Conservation (phyloP, 1,140 invertebrate species). For the Pseudomyrmex pallidus region DNA sequence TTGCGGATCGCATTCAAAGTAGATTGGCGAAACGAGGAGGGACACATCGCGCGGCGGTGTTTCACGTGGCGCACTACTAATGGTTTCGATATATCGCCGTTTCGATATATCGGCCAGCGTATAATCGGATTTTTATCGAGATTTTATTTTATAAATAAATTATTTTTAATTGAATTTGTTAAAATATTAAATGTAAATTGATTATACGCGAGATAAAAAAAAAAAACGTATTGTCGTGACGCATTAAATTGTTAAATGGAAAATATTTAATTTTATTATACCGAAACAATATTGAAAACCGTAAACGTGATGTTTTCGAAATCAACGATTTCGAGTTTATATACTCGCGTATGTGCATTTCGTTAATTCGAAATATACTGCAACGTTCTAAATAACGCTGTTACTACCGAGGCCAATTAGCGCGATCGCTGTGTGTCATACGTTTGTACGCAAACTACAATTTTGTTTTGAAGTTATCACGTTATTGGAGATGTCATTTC, state of each 20-base stretch:
- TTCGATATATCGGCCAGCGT: not conserved
- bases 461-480: constrained; percentile 34
- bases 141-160: not conserved
- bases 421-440: not conserved
- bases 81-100: not conserved
- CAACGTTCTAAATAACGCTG: constrained; percentile 24
- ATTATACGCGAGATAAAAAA: not conserved
- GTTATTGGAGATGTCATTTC: constrained; percentile 31
- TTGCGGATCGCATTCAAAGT: too few relatives aligned
- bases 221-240: not conserved
- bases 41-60: not conserved
- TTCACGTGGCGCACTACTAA: not conserved
- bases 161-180: not conserved
- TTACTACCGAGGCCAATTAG: constrained; percentile 14
- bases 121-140: constrained; percentile 5
- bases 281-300: not conserved
- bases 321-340: not conserved
- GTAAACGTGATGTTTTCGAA: not conserved
- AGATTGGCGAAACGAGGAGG: not conserved
- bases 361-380: constrained; percentile 21
- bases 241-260: not conserved
- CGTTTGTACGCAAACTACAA: constrained; percentile 16
- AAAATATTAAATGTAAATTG: not conserved
- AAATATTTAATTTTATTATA: not conserved
- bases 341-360: not conserved